Conservation (phyloP, 2,888 invertebrate species). For the Malthinus flaveolus region DNA sequence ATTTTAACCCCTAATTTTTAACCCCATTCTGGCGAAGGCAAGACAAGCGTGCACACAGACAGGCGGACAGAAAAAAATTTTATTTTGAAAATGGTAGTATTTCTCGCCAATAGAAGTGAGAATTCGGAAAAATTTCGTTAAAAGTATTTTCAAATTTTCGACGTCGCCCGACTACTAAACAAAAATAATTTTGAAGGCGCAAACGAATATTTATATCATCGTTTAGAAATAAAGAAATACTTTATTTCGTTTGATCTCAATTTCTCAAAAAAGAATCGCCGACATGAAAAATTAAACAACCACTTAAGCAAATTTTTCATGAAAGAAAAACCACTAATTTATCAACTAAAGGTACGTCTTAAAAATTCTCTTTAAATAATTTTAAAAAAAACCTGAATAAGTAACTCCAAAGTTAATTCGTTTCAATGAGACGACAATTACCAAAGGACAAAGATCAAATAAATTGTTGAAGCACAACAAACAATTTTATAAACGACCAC, state of each 20-base stretch:
- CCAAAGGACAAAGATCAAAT: slow-evolving; percentile 6
- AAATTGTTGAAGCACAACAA: slow-evolving; percentile 6
- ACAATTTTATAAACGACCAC: slow-evolving; percentile 6
- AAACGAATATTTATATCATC: slow-evolving; percentile 6
- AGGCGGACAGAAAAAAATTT: no score
- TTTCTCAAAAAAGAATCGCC: slow-evolving; percentile 4
- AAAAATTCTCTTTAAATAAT: not conserved
- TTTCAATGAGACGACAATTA: slow-evolving; percentile 5
- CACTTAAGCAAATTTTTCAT: no score
- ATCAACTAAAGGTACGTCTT: no score
- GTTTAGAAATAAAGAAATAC: not conserved
- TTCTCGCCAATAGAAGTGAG: no score
- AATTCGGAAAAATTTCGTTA: no score
- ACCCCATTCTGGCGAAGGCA: no score
- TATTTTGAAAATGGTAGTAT: no score
- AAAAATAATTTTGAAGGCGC: not conserved
- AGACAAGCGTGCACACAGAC: no score
- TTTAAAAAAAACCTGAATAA: slow-evolving; percentile 1
- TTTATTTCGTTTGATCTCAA: slow-evolving; percentile 3
- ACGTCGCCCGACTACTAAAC: no score
- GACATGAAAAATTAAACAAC: not conserved
- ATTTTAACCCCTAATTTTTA: no score
- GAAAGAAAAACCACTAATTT: no score
- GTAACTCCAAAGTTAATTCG: slow-evolving; percentile 3
- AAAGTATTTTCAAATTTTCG: no score